Base-by-base conservation (phyloP, 2,888 invertebrate species). In the Xestia xanthographa region DNA sequence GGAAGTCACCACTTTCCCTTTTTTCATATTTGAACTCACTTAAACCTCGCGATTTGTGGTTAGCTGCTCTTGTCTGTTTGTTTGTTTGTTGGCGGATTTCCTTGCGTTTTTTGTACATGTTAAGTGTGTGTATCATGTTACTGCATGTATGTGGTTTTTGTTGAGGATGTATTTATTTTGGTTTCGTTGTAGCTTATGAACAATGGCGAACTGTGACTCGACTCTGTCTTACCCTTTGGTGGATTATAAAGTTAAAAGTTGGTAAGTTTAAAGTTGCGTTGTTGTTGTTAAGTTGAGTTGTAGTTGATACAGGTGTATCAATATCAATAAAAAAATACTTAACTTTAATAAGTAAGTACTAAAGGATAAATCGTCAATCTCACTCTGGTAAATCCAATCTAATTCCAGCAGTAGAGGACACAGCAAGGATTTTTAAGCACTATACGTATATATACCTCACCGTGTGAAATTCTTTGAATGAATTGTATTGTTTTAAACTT, bases 21-120 rank as follows among this genome's bases (percentile, higher is more conserved):
- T 94, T 94, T 95, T 93, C 92, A 89, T 95, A 94, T 95, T 95
- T 95, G 94, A 94, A 94, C 92, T 95, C 93, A 95, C 95, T 95
- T 94, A 94, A 94, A 94, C 92, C 91, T 86, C 87, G 89, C 91
- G 91, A 91, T 91, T 91, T 90, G 92, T 89, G 91, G 92, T 92
- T 89, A 87, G 91, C 89, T 91, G 90, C 91, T 92, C 91, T 91
- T 93, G 90, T 93, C 92, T 92, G 90, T 90, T 87, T 93, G 91
- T 90, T 87, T 93, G 91, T 91, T 80, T 91, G 89, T 86, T 58
- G 65, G 65, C 87, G 89, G 86, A 92, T 91, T 92, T 92, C 89
- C 91, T 88, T 92, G 85, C 89, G 86, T 89, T 84, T 86, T 86
- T 86, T 86, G 72, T 80, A 80, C 75, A 86, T 85, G 82, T 76